Conservation (phyloP, 2,888 invertebrate species). For the Brachyptera risi region DNA sequence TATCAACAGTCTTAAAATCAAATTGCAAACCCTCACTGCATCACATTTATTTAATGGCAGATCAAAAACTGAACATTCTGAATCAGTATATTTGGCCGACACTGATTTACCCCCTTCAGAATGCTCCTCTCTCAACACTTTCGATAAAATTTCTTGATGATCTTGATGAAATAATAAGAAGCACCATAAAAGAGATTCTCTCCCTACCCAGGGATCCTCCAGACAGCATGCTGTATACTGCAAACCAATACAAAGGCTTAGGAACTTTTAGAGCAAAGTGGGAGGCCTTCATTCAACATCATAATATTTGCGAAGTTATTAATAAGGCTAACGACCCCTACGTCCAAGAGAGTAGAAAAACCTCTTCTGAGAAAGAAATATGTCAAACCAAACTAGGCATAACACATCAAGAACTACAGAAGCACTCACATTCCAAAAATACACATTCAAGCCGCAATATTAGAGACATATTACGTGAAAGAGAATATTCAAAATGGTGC, state of each 20-base stretch:
- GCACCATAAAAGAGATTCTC: neutral
- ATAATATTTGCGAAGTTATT: neutral
- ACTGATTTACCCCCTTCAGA: neutral
- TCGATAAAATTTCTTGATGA: neutral
- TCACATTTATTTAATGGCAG: neutral
- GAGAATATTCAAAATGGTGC: neutral
- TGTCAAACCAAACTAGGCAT: neutral
- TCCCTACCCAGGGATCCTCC: neutral
- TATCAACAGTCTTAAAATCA: neutral
- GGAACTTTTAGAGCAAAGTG: neutral
- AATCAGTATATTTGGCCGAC: neutral
- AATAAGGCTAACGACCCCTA: neutral
- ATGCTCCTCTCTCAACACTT: neutral
- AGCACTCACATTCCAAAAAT: too few relatives aligned
- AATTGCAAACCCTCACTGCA: neutral
- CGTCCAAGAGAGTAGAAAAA: neutral
- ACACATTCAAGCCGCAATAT: neutral
- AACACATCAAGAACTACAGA: neutral
- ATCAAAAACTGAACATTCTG: neutral
- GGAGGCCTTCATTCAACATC: neutral
- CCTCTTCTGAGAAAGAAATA: neutral
- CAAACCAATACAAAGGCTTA: neutral
- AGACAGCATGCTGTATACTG: neutral
- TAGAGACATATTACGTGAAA: neutral
- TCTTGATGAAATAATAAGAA: neutral